phyloP scores from a whole-genome alignment of 2,113 vertebrate species.

The Tachuris rubrigastra region DNA sequence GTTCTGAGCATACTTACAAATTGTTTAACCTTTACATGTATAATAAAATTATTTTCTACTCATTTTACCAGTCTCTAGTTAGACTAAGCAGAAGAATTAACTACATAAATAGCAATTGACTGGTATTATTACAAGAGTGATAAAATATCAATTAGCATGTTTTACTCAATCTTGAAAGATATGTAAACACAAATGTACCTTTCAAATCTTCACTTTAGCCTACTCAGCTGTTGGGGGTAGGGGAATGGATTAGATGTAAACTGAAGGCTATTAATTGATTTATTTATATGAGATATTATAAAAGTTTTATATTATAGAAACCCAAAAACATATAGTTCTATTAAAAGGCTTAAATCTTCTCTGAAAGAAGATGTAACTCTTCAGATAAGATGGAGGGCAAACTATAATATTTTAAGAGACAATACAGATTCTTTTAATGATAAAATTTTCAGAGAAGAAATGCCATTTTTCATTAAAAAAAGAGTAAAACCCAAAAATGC shows the following conservation, averaged over 20 bases:
- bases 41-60: background rate
- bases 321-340: background rate
- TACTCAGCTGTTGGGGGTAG: background rate
- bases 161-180: background rate
- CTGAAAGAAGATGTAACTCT: background rate
- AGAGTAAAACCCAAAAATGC: background rate
- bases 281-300: background rate
- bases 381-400: background rate
- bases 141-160: background rate
- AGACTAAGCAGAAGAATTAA: background rate
- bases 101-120: background rate
- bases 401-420: background rate
- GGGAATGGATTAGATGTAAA: background rate
- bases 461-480: background rate
- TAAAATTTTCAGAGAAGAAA: background rate
- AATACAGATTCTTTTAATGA: background rate
- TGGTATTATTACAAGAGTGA: background rate
- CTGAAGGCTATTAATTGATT: background rate
- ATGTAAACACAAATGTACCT: background rate
- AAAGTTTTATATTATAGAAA: background rate
- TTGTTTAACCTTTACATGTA: background rate
- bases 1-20: background rate
- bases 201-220: background rate
- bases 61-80: background rate
- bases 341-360: background rate